phyloP scores from a whole-genome alignment of 2,888 invertebrate species.

The Ischnura elegans region DNA sequence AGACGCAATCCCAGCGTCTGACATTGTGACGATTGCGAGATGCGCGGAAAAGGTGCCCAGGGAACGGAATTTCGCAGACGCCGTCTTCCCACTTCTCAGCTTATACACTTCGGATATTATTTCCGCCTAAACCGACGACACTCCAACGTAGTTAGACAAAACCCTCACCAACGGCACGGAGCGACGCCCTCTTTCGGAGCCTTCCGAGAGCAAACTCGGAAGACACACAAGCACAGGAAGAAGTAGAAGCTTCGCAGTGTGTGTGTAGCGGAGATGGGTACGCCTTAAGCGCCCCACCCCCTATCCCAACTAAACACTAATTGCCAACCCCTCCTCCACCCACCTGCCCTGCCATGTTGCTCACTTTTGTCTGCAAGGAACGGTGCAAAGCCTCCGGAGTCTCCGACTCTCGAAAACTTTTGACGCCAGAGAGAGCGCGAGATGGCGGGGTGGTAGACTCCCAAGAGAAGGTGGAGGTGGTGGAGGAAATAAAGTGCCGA shows the following conservation, averaged over 20 bases:
- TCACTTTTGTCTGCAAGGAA: not conserved
- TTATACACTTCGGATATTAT: not conserved
- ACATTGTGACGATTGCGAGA: too few relatives aligned
- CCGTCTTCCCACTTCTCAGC: not conserved
- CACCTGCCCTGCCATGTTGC: not conserved
- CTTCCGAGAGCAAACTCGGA: not conserved
- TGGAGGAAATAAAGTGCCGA: not conserved
- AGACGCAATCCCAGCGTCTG: too few relatives aligned
- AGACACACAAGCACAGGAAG: not conserved
- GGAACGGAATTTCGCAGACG: too few relatives aligned
- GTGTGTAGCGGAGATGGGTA: too few relatives aligned
- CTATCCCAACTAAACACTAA: not conserved
- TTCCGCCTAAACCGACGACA: not conserved
- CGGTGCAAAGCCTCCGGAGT: not conserved
- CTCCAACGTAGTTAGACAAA: not conserved
- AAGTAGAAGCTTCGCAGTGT: not conserved
- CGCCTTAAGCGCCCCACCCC: too few relatives aligned
- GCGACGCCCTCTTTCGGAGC: not conserved
- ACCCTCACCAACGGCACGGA: not conserved
- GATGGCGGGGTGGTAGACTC: not conserved
- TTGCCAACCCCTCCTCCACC: not conserved
- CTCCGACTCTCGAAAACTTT: not conserved
- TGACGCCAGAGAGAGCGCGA: not conserved
- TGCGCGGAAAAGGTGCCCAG: not conserved
- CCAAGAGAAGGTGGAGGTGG: not conserved